Base-by-base conservation (phyloP, 2,888 invertebrate genomes). In the Mythimna loreyi region DNA sequence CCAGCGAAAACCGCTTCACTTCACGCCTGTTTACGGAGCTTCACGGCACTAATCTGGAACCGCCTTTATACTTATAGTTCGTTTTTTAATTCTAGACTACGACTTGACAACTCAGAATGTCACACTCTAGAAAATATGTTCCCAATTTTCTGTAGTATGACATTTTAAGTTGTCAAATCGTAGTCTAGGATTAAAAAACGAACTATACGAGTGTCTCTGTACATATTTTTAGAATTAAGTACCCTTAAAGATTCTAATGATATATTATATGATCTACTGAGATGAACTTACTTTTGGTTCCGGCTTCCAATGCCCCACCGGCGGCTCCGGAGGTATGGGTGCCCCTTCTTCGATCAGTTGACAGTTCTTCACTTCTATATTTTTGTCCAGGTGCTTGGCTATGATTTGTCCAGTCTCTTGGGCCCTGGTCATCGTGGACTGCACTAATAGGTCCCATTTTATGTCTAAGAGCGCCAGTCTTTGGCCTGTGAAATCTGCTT, bases 371-470 rank as follows among this genome's bases (percentile, higher is more conserved):
- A 97, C 96, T 21, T 92, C 89, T 5, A 96, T 88, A 58, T 97
- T 91, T 58, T 93, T 92, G 93, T 96, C 96, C 56, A 99, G 94
- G 85, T 96, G 96, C 83, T 97, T 96, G 36, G 97, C 96, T 78
- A 99, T 98, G 43, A 99, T 97, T 16, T 96, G 95, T 0, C 98
- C 98, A 0, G 99, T 99, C 92, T 99, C 98, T 81, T 97, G 97
- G 0, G 99, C 99, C 77, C 99, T 96, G 0, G 97, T 97, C 99
- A 99, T 99, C 0, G 99, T 99, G 0, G 99, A 99, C 78, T 97
- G 97, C 2, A 99, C 96, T 28, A 99, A 94, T 30, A 96, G 91
- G 50, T 98, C 97, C 96, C 98, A 99, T 57, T 98, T 98, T 57
- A 98, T 96, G 80, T 97, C 96, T 33, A 99, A 93, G 49, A 97